phyloP scores from a whole-genome alignment of 2,797 vertebrate species.

The Picus viridis region DNA sequence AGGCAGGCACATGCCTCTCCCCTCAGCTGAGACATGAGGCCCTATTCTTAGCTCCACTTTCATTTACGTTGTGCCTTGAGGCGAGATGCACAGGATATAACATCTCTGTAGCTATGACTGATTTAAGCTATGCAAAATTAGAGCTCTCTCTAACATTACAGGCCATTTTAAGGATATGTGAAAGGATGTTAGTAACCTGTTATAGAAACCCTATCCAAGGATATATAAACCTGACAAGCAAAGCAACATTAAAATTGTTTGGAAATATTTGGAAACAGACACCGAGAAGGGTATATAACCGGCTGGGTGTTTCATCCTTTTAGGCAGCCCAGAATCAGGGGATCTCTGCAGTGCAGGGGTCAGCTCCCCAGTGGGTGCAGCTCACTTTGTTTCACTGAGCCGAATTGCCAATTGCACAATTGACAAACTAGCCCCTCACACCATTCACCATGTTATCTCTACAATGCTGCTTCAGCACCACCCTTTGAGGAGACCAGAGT shows the following conservation, averaged over 20 bases:
- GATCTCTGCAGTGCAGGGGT: background rate
- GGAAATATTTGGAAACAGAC: background rate
- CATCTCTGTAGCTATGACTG: slow-evolving; percentile 25
- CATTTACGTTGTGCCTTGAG: slow-evolving; percentile 58
- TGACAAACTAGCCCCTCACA: background rate
- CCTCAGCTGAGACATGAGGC: slow-evolving; percentile 59
- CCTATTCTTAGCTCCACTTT: slow-evolving; percentile 57
- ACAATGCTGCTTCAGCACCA: background rate
- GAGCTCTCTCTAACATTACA: slow-evolving; percentile 1
- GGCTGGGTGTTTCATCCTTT: background rate
- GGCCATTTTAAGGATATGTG: slow-evolving; percentile 4
- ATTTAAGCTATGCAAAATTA: slow-evolving; percentile 32
- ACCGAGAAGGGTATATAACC: background rate
- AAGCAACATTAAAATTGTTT: slow-evolving; percentile 1
- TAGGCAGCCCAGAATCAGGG: background rate
- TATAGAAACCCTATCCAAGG: background rate
- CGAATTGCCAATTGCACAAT: background rate
- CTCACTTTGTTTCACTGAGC: background rate
- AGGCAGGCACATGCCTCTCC: slow-evolving; percentile 56
- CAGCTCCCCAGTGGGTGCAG: background rate
- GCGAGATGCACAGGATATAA: slow-evolving; percentile 41
- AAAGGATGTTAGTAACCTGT: background rate
- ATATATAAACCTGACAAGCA: background rate
- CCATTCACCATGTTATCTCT: background rate
- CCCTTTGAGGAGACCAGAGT: background rate